Base-by-base conservation (phyloP, 2,888 invertebrate species). In the Ophion slaviceki region DNA sequence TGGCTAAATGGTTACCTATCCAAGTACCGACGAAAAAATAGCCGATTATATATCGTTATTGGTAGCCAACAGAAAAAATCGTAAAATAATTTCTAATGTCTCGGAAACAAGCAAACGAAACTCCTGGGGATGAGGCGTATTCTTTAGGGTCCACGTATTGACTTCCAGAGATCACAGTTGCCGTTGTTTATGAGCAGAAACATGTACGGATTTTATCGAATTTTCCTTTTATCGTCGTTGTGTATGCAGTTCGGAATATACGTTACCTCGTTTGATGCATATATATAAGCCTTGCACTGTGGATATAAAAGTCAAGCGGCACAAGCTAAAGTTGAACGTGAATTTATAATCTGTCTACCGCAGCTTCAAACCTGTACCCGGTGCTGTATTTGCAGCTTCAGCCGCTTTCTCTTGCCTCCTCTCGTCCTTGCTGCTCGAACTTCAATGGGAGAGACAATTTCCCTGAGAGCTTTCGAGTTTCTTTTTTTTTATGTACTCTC, bases 281-380 rank as follows among this genome's bases (percentile, higher is more conserved):
- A 20, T 74, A 53, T 28, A 14, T 59, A 40, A 20, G 36, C 20
- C 11, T n/a, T 24, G 8, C 4, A 17, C 61, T 75, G 14, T 57
- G 47, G n/a, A 36, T 40, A 32, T 61, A 66, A 61, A 79, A 83
- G 67, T 83, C 82, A 74, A 83, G 79, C 78, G 72, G 74, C 66
- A 66, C 36, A 14, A 78, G 78, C 78, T 62, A 82, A 78, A 71
- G 74, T 61, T 40, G 72, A 83, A 79, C 72, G 78, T 79, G 74
- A 74, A 83, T 83, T 83, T 62, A 74, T 83, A 79, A 83, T 83
- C 68, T 67, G 53, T n/a, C 68, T 20, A 74, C 74, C 40, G 61
- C 78, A 28, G 7, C 57, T 11, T 24, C 40, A 59, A 62, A 62
- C 61, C 53, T 62, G 53, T 59, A 59, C 74, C 28, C 74, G 53